Conservation (phyloP, 2,888 invertebrate species). For the Hipparchia sbordonii region DNA sequence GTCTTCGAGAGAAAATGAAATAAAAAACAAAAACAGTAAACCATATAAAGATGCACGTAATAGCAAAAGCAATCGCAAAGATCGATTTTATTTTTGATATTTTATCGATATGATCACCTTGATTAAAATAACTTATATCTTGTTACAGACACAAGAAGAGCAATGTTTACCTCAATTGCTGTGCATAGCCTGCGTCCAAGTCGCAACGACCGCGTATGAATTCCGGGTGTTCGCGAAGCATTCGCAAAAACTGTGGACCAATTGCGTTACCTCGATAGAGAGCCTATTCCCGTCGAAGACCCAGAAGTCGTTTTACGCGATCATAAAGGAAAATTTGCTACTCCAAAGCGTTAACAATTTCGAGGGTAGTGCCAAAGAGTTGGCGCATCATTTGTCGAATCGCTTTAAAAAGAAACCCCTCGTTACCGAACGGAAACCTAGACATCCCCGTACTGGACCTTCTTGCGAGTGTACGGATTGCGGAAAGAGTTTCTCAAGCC, state of each 20-base stretch:
- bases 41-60: no score
- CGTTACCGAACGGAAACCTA: constrained; percentile 33
- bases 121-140: background rate
- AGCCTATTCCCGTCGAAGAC: constrained; percentile 42
- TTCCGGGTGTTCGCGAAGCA: constrained; percentile 60
- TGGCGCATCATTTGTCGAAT: constrained; percentile 55
- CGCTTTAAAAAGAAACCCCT: constrained; percentile 46
- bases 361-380: constrained; percentile 51
- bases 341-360: constrained; percentile 59
- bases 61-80: no score
- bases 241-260: constrained; percentile 60
- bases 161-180: constrained; percentile 56
- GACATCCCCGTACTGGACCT: constrained; percentile 52
- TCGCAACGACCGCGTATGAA: constrained; percentile 63
- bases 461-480: constrained; percentile 64
- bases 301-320: constrained; percentile 58
- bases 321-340: constrained; percentile 55
- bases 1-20: no score
- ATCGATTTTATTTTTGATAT: no score
- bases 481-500: constrained; percentile 61
- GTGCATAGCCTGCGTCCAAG: constrained; percentile 61
- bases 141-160: constrained; percentile 68
- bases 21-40: no score
- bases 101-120: no score
- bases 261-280: constrained; percentile 52